Evolutionary conservation across 2,113 vertebrate genomes (phyloP).

Genomic region (Plectropomus leopardus): DNA sequence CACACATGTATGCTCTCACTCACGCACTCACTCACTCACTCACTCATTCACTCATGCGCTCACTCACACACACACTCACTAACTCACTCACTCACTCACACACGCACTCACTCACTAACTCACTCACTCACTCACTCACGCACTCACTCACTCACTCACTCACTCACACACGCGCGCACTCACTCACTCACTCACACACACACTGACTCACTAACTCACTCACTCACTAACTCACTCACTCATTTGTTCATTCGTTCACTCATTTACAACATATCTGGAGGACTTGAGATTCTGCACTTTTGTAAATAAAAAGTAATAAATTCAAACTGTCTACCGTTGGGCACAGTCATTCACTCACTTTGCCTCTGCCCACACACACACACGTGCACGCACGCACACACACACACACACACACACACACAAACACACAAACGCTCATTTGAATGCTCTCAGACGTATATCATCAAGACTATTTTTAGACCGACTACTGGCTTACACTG

Average conservation of each 20-base stretch:
- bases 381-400: conserved; percentile 17
- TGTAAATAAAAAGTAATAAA: conserved; percentile 67
- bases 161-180: background rate
- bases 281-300: conserved; percentile 62
- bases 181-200: conserved; percentile 29
- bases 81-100: no score
- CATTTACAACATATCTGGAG: conserved; percentile 15
- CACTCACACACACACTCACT: conserved; percentile 11
- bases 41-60: conserved; percentile 19
- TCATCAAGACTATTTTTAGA: conserved; percentile 72
- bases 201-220: conserved; percentile 28
- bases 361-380: background rate
- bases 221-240: no score
- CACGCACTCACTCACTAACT: no score
- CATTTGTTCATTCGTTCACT: no score
- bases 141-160: conserved; percentile 33
- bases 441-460: conserved; percentile 56
- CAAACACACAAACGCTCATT: conserved; percentile 50
- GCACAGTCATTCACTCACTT: conserved; percentile 35
- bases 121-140: conserved; percentile 30
- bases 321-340: conserved; percentile 46
- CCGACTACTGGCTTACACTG: conserved; percentile 42
- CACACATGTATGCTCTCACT: no score
- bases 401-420: conserved; percentile 12
- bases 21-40: conserved; percentile 36